A percentile compares a stretch with the other conserved stretches of the same genome.
phyloP scores from a whole-genome alignment of 2,113 vertebrate genomes.

The Rhipidura dahli region DNA sequence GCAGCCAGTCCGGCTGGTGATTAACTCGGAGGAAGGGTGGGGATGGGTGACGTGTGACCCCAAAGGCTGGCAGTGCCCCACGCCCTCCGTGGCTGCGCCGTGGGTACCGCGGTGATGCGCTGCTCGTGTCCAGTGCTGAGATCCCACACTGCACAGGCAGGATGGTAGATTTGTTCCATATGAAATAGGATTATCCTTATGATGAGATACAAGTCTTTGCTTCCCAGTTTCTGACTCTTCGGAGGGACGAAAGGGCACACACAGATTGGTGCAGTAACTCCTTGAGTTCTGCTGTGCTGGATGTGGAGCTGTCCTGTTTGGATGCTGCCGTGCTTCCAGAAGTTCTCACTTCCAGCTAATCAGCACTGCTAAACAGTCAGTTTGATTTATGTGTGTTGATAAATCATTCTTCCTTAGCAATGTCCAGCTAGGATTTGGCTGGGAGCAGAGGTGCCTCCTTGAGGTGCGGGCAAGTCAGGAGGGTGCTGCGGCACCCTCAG shows the following conservation, averaged over 20 bases:
- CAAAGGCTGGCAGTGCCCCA: fast-evolving
- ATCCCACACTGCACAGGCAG: not conserved
- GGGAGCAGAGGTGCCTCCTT: not conserved
- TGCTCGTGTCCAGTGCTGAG: fast-evolving
- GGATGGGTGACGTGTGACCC: fast-evolving
- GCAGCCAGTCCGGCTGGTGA: fast-evolving
- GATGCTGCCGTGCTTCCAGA: not conserved
- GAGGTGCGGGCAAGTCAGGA: fast-evolving
- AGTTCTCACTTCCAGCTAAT: not conserved
- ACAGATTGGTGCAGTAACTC: fast-evolving
- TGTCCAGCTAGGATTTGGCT: fast-evolving
- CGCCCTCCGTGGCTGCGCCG: fast-evolving
- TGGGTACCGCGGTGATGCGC: fast-evolving
- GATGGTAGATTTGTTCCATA: fast-evolving
- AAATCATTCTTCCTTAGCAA: not conserved
- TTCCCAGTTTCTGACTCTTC: not conserved
- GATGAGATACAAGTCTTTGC: not conserved
- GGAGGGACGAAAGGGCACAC: not conserved
- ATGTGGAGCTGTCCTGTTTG: not conserved
- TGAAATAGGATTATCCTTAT: not conserved
- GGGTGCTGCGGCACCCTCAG: fast-evolving
- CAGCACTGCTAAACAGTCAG: not conserved
- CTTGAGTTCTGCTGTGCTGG: not conserved
- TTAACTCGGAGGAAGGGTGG: fast-evolving
- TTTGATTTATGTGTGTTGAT: not conserved